Base-by-base conservation (phyloP, 2,113 vertebrate genomes). In the Montifringilla adamsi region DNA sequence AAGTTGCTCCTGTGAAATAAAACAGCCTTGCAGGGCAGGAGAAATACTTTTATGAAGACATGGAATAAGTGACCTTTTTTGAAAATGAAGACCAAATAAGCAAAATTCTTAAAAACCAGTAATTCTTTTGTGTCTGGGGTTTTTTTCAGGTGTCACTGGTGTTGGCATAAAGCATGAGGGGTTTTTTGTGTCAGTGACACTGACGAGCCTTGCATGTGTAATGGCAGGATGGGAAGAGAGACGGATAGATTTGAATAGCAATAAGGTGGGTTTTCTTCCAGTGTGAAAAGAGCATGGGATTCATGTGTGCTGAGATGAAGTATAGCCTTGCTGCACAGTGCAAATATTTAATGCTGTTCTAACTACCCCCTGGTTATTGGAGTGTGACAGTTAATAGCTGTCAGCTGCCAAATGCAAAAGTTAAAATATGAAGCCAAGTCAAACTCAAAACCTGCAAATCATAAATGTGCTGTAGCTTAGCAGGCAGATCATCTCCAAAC, bases 321-420 rank as follows among this genome's bases (percentile, higher is more conserved):
- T 89, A 94, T 52, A 85, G 94, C 94, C 79, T 82, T 91, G 80
- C 86, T 95, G 82, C 94, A 94, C 84, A 92, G 81, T 84, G 93
- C 96, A 97, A 95, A 96, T 97, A 95, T 97, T 97, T 97, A 97
- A 97, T 88, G 88, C 93, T 94, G 69, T 93, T 93, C 91, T 94
- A 96, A 97, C 93, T 96, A 96, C 94, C 90, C 91, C 88, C 83
- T 88, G 91, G 88, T 96, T 96, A 92, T 95, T 95, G 94, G 88
- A 97, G 93, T 97, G 94, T 97, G 96, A 97, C 92, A 82, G 93
- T 93, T 97, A 96, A 97, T 97, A 97, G 96, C 93, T 30, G 2
- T 96, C 95, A 92, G 96, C 95, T 96, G 96, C 97, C 95, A 96
- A 96, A 86, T 15, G 50, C 70, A 77, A 89, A 96, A 96, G 93